A percentile compares a stretch with the other conserved stretches of the same genome.
Evolutionary conservation across 1,140 invertebrate genomes (phyloP).

Genomic region (Papilio aristodemus): DNA sequence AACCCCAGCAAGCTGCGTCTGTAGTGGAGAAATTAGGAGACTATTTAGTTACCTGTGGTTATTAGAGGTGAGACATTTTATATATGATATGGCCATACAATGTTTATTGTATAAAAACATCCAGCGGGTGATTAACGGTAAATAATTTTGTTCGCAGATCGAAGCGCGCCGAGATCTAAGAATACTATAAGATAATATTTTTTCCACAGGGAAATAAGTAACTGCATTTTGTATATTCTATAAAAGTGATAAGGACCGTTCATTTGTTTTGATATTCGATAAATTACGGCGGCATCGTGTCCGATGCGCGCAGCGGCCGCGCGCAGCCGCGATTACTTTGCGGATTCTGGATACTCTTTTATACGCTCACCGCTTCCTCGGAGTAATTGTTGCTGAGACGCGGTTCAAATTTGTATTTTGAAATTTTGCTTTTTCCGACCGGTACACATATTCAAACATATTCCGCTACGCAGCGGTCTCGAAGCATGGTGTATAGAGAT

Average conservation of each 20-base stretch:
- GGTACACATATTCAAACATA: slow-evolving; percentile 62
- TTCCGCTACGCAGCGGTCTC: slow-evolving; percentile 69
- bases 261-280: slow-evolving; percentile 79
- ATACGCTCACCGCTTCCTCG: slow-evolving; percentile 76
- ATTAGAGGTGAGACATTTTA: slow-evolving; percentile 84
- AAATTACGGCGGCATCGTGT: slow-evolving; percentile 76
- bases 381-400: slow-evolving; percentile 72
- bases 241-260: slow-evolving; percentile 80
- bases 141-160: slow-evolving; percentile 68
- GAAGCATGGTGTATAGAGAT: slow-evolving; percentile 78
- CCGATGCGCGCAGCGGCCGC: slow-evolving; percentile 69
- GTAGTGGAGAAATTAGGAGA: slow-evolving; percentile 97
- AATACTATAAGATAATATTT: slow-evolving; percentile 81
- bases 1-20: slow-evolving; percentile 95
- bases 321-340: slow-evolving; percentile 72
- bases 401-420: slow-evolving; percentile 72
- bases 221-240: slow-evolving; percentile 82
- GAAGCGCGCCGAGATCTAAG: slow-evolving; percentile 81
- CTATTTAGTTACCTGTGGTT: slow-evolving; percentile 96
- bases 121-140: slow-evolving; percentile 23
- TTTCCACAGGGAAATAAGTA: slow-evolving; percentile 82
- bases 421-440: slow-evolving; percentile 74
- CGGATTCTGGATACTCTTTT: slow-evolving; percentile 75
- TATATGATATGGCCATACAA: background rate
- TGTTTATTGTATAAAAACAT: background rate